Conservation (phyloP, 2,888 invertebrate genomes). For the Sarcophaga subvicina region DNA sequence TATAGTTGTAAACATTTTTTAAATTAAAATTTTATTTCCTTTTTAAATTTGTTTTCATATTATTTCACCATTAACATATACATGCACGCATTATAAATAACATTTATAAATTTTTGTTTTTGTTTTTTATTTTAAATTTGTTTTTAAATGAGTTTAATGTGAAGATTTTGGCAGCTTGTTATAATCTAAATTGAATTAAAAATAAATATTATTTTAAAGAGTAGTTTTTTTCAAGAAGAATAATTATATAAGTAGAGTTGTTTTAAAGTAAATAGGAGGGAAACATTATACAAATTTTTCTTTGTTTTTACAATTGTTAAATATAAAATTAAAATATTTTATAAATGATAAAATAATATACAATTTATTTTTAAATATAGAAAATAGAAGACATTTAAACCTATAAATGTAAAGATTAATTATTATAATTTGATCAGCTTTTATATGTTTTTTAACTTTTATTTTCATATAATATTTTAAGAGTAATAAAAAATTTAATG, state of each 20-base stretch:
- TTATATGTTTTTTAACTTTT: background rate
- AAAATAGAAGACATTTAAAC: background rate
- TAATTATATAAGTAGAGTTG: constrained; percentile 28
- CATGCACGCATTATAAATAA: constrained; percentile 41
- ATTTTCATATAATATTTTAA: background rate
- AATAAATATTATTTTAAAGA: constrained; percentile 42
- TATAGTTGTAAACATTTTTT: constrained; percentile 47
- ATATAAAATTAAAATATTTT: background rate
- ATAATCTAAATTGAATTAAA: constrained; percentile 33
- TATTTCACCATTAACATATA: constrained; percentile 39
- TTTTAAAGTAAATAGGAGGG: constrained; percentile 27
- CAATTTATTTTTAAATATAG: background rate
- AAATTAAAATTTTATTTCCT: constrained; percentile 16
- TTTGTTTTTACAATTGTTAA: constrained; percentile 20
- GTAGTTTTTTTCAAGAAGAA: constrained; percentile 17
- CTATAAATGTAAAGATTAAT: background rate
- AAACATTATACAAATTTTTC: background rate
- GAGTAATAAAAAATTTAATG: background rate
- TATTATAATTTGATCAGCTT: no score
- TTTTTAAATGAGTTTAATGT: constrained; percentile 29
- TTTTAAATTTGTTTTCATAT: constrained; percentile 19
- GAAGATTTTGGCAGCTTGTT: constrained; percentile 64
- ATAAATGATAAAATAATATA: constrained; percentile 1
- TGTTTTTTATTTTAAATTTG: background rate
- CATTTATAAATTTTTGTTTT: constrained; percentile 43